These are phyloP conservation scores for Lonchura striata DNA, from an alignment of 2,113 vertebrate species.

Conservation along the genomic window DNA sequence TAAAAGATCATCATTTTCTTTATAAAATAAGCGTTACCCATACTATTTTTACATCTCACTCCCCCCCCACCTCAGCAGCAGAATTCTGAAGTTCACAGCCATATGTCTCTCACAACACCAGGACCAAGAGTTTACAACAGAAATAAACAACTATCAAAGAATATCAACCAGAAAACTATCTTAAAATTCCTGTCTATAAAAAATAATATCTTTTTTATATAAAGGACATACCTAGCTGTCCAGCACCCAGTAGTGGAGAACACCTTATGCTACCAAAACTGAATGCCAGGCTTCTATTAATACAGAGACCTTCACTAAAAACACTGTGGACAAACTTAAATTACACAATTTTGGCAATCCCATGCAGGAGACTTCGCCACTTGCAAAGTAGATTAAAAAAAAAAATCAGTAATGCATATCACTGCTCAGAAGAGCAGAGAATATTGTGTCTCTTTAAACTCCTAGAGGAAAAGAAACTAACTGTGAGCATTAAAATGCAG, in stretches of 20 bases:
- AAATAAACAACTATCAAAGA: neutral
- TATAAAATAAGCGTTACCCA: neutral
- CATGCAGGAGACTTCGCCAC: neutral
- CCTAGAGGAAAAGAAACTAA: neutral
- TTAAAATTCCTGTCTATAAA: neutral
- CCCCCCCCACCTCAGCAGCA: neutral
- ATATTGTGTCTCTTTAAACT: neutral
- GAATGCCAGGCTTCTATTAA: neutral
- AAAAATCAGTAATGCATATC: neutral
- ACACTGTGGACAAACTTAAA: neutral
- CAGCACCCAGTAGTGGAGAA: neutral
- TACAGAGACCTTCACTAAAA: neutral
- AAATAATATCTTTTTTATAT: neutral
- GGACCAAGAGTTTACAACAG: neutral
- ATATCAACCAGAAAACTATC: neutral
- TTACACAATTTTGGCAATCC: neutral
- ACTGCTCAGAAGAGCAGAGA: neutral
- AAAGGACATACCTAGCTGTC: neutral
- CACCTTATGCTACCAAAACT: neutral
- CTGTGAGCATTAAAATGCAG: conserved; percentile 2
- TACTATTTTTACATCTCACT: neutral
- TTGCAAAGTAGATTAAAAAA: neutral
- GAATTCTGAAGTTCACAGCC: neutral
- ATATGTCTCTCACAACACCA: neutral
- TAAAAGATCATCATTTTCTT: conserved; percentile 1